These are phyloP conservation scores for Ceratosolen solmsi DNA, from an alignment of 1,140 invertebrate genomes.

Conservation along the genomic window DNA sequence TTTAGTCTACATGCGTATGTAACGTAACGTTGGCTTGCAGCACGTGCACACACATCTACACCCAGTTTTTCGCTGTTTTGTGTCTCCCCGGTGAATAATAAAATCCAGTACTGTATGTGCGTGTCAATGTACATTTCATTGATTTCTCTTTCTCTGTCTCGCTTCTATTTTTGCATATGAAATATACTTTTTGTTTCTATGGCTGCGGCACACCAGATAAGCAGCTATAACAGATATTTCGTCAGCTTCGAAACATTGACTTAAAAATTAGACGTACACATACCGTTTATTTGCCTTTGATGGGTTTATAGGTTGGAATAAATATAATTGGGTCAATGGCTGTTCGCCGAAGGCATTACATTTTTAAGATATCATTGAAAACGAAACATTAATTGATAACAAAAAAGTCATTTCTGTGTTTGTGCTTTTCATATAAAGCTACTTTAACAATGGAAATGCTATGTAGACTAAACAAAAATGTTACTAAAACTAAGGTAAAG, in stretches of 20 bases:
- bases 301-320: background rate
- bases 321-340: background rate
- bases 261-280: background rate
- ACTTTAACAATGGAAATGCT: background rate
- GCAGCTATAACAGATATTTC: background rate
- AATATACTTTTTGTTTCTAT: background rate
- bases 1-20: constrained; percentile 51
- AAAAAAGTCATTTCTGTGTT: background rate
- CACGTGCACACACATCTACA: background rate
- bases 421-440: background rate
- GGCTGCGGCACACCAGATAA: background rate
- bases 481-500: background rate
- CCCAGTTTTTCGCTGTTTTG: background rate
- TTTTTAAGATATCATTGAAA: background rate
- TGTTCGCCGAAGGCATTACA: background rate
- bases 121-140: constrained; percentile 2
- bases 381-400: background rate
- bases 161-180: background rate
- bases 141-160: background rate
- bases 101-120: background rate
- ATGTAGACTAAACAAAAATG: background rate
- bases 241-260: background rate
- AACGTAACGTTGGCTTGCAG: background rate
- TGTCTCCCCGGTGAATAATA: background rate
- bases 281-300: background rate